Percentiles rank a stretch among this genome's conserved stretches.
These are phyloP conservation scores for Meandrusa payeni DNA, from an alignment of 2,888 invertebrate genomes.

Conservation along the genomic window DNA sequence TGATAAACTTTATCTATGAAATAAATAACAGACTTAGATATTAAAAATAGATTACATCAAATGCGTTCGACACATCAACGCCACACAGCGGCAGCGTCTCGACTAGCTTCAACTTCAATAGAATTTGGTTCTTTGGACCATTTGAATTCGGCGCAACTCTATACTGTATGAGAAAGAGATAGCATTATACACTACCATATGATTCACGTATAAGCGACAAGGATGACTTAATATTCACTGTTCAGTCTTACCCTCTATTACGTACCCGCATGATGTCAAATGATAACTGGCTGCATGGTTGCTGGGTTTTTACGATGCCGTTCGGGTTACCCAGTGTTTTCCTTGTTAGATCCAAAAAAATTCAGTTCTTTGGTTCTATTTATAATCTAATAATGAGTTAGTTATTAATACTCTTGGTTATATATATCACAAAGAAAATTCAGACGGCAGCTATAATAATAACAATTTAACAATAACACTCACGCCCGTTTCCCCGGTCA, in stretches of 20 bases:
- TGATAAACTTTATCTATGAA: not conserved
- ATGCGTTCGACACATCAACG: too few relatives aligned
- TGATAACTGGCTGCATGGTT: too few relatives aligned
- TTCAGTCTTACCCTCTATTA: constrained; percentile 47
- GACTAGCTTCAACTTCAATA: constrained; percentile 11
- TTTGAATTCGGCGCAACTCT: constrained; percentile 2
- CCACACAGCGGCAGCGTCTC: too few relatives aligned
- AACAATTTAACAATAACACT: too few relatives aligned
- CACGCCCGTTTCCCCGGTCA: too few relatives aligned
- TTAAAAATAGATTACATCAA: too few relatives aligned
- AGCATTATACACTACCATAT: not conserved
- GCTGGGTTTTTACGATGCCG: constrained; percentile 31
- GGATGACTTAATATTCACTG: constrained; percentile 36
- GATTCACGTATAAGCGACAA: constrained; percentile 32
- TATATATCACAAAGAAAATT: too few relatives aligned
- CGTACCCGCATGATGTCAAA: constrained; percentile 70
- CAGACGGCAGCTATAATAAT: too few relatives aligned
- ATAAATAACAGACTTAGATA: too few relatives aligned
- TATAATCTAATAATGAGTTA: too few relatives aligned
- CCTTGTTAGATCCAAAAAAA: constrained; percentile 4
- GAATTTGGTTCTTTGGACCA: constrained; percentile 12
- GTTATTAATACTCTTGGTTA: too few relatives aligned
- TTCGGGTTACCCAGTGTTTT: constrained; percentile 22
- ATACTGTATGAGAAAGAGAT: constrained; percentile 1
- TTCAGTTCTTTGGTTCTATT: not conserved